These are phyloP conservation scores for Sebastes diaconus DNA, from an alignment of 2,797 vertebrate genomes.

Conservation along the genomic window DNA sequence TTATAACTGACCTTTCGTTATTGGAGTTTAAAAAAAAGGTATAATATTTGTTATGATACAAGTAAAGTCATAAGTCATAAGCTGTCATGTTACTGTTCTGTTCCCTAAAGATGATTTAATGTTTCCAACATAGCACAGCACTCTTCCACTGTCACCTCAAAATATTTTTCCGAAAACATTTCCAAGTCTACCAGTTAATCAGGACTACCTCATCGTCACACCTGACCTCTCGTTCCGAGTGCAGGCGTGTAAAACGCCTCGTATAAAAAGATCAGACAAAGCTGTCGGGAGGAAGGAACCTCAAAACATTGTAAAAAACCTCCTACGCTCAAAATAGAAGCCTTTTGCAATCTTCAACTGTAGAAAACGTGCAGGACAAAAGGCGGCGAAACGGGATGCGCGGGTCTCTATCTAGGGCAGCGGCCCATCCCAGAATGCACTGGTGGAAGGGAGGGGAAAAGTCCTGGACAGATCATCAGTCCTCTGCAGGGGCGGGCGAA, in stretches of 20 bases:
- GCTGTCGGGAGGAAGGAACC: slow-evolving; percentile 25
- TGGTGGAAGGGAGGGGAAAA: slow-evolving; percentile 25
- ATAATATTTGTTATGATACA: neutral
- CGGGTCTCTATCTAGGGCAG: slow-evolving; percentile 19
- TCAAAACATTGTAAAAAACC: slow-evolving; percentile 37
- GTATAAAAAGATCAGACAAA: slow-evolving; percentile 70
- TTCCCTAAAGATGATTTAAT: slow-evolving; percentile 7
- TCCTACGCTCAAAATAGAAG: slow-evolving; percentile 54
- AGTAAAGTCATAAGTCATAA: neutral
- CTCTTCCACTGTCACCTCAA: neutral
- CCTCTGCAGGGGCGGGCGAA: slow-evolving; percentile 18
- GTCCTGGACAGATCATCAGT: slow-evolving; percentile 63
- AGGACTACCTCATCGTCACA: slow-evolving; percentile 46
- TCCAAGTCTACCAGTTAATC: slow-evolving; percentile 44
- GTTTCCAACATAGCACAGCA: slow-evolving; percentile 5
- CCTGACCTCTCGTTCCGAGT: slow-evolving; percentile 46
- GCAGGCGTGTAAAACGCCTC: slow-evolving; percentile 56
- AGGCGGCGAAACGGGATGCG: slow-evolving; percentile 24
- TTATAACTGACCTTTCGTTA: neutral
- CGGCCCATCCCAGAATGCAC: slow-evolving; percentile 44
- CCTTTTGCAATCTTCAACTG: slow-evolving; percentile 31
- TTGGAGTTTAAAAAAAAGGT: neutral
- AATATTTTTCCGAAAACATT: slow-evolving; percentile 14
- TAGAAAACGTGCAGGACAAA: slow-evolving; percentile 33
- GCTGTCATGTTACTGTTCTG: slow-evolving; percentile 7